These are phyloP conservation scores for Sphinx pinastri DNA, from an alignment of 2,888 invertebrate species.

Conservation along the genomic window DNA sequence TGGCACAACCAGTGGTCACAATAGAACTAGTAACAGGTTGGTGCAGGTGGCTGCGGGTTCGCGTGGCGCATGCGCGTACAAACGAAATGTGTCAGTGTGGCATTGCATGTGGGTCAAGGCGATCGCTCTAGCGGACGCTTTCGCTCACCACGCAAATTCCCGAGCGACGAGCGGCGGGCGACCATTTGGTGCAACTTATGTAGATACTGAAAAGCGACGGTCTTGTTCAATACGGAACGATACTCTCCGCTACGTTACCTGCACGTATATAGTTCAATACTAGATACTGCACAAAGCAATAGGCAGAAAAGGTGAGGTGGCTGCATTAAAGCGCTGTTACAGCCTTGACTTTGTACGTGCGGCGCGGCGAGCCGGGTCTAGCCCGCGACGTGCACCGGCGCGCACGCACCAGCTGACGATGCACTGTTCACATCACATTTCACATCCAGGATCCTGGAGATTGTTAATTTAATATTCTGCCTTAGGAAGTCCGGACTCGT, in stretches of 20 bases:
- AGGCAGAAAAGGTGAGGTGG: background rate
- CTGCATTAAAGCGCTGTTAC: background rate
- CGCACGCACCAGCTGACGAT: background rate
- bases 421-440: too few species aligned
- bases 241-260: background rate
- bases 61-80: background rate
- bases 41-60: too few species aligned
- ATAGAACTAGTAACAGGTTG: background rate
- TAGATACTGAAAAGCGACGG: too few species aligned
- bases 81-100: conserved; percentile 16
- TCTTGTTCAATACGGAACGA: too few species aligned
- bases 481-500: too few species aligned
- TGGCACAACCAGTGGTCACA: background rate
- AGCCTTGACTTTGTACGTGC: background rate
- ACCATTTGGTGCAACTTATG: background rate
- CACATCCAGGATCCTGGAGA: too few species aligned
- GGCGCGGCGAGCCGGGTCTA: background rate
- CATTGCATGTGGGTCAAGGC: conserved; percentile 12
- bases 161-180: background rate
- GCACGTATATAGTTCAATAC: background rate
- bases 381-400: background rate
- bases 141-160: background rate
- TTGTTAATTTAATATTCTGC: too few species aligned
- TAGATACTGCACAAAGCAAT: background rate
- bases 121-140: conserved; percentile 4